These are phyloP conservation scores for Geophilus truncorum DNA, from an alignment of 2,888 invertebrate genomes.

Conservation along the genomic window DNA sequence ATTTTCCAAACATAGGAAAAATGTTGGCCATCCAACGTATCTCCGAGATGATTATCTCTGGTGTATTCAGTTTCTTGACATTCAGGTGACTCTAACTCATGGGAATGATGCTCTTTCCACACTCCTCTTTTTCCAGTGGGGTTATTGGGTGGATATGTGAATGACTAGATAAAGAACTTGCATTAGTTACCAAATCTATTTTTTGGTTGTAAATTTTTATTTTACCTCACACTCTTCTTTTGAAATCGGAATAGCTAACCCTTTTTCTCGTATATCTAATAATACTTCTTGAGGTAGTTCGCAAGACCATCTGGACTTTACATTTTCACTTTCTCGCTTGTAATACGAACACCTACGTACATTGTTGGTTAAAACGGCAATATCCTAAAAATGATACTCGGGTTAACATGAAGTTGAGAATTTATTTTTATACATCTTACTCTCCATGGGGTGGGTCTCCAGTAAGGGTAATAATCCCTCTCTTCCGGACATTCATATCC, in stretches of 20 bases:
- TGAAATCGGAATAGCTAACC: neutral
- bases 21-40: slow-evolving; percentile 43
- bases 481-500: slow-evolving; percentile 50
- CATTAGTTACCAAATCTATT: neutral
- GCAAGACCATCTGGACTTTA: neutral
- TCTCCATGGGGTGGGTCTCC: slow-evolving; percentile 49
- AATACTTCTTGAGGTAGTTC: slow-evolving; percentile 11
- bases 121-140: slow-evolving; percentile 44
- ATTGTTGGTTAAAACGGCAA: slow-evolving; percentile 9
- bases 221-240: neutral
- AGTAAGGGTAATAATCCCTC: slow-evolving; percentile 49
- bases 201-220: neutral
- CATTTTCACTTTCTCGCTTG: slow-evolving; percentile 1
- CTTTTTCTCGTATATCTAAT: neutral
- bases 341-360: neutral
- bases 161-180: neutral
- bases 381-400: neutral
- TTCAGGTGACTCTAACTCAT: slow-evolving; percentile 46
- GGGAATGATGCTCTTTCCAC: slow-evolving; percentile 46
- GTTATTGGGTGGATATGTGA: slow-evolving; percentile 41
- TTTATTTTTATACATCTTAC: slow-evolving; percentile 39
- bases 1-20: slow-evolving; percentile 46
- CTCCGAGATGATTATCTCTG: slow-evolving; percentile 49
- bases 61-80: slow-evolving; percentile 47
- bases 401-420: too few relatives aligned